Conservation (phyloP, 1,140 invertebrate genomes). For the Cotesia vestalis region DNA sequence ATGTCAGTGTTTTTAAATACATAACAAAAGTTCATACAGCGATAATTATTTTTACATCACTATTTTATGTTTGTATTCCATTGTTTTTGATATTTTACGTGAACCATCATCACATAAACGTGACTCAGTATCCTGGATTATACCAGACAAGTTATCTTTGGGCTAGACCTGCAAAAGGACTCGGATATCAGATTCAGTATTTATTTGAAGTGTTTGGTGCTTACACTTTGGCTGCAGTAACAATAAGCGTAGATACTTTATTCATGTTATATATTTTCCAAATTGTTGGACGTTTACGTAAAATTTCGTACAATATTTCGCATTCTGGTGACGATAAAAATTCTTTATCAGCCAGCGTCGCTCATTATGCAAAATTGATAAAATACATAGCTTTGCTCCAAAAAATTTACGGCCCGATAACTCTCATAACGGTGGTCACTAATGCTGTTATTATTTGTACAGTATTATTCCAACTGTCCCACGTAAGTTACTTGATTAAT, state of each 20-base stretch:
- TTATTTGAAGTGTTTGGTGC: not conserved
- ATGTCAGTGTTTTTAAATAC: not conserved
- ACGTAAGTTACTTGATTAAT: constrained; percentile 38
- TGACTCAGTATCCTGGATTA: not conserved
- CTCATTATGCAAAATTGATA: constrained; percentile 7
- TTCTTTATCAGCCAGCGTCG: not conserved
- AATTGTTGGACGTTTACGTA: constrained; percentile 15
- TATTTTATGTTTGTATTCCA: not conserved
- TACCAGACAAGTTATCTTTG: constrained; percentile 5
- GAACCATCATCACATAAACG: not conserved
- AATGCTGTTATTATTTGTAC: constrained; percentile 32
- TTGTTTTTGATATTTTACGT: not conserved
- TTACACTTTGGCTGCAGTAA: not conserved
- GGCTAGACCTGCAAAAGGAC: not conserved
- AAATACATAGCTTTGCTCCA: constrained; percentile 28
- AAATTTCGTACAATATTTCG: constrained; percentile 7
- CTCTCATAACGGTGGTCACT: constrained; percentile 6
- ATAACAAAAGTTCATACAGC: not conserved
- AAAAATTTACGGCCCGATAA: constrained; percentile 34
- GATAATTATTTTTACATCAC: constrained; percentile 12
- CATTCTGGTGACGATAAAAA: not conserved
- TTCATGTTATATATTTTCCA: constrained; percentile 15
- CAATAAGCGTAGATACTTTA: not conserved
- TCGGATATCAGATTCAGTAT: constrained; percentile 2
- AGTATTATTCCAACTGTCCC: constrained; percentile 44